Evolutionary conservation across 2,113 vertebrate genomes (phyloP), one percentile per base, ranked within the genome.

Genomic region (Tonatia bakeri): DNA sequence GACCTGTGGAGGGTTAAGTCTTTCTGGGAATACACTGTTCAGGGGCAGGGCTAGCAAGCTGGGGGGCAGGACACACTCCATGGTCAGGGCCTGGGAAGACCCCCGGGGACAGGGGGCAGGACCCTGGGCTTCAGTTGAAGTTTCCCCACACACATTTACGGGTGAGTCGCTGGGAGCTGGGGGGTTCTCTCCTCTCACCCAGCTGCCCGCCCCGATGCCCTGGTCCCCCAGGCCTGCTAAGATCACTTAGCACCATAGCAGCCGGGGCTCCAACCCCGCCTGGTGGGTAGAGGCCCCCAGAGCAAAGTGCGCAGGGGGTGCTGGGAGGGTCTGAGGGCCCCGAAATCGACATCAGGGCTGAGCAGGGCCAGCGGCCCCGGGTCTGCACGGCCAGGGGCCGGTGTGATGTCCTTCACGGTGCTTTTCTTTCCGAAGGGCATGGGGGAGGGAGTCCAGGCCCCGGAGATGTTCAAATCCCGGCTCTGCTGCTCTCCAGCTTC

Each of bases 1-100:
- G 26, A 12, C 9, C 1, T 24, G 8, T 28, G 10, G 22, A 65
- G 54, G 45, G 19, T 40, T 59, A 56, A 59, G 24, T 47, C 91
- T 72, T 77, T 52, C 43, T 31, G 24, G 43, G 28, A 13, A 5
- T 4, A 56, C 8, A 2, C 15, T 86, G 20, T 13, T 26, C 33
- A 13, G 9, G 4, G 8, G 14, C 3, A 15, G 4, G 14, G 20
- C 15, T 1, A 6, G 13, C n/a, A 47, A 50, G 24, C 16, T 2
- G 4, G 12, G 65, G 7, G 72, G 16, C 43, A 76, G 69, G 24
- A 56, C 2, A 24, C 14, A 16, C 20, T 38, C 54, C 1, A 0
- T 12, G 31, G 65, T 2, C 5, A 1, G 61, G 56, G 17, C 7
- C 36, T 47, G 43, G 59, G 69, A 54, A 40, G 43, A 33, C 6